phyloP scores from a whole-genome alignment of 2,797 vertebrate species.

The Remorina albescens region DNA sequence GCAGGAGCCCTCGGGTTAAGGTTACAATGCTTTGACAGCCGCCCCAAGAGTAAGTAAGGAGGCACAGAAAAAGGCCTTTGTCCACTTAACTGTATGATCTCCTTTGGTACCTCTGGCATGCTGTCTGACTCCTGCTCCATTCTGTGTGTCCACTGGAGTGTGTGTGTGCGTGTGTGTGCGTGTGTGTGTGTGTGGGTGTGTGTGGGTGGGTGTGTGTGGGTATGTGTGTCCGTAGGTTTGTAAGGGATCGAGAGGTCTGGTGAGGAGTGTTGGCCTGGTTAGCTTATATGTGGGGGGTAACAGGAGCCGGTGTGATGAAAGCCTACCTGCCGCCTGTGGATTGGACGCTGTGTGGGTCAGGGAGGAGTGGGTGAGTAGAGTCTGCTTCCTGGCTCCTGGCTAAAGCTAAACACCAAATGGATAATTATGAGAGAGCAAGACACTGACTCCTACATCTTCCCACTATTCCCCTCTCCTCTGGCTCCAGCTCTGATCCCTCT shows the following conservation, averaged over 20 bases:
- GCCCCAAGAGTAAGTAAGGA: slow-evolving; percentile 47
- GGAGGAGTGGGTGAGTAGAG: slow-evolving; percentile 63
- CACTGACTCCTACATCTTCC: slow-evolving; percentile 45
- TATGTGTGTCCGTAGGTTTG: slow-evolving; percentile 33
- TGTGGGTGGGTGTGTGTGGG: slow-evolving; percentile 11
- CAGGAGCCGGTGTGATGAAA: slow-evolving; percentile 84
- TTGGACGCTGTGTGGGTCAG: slow-evolving; percentile 59
- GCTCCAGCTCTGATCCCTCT: not conserved
- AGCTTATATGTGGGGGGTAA: slow-evolving; percentile 85
- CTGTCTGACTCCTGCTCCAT: slow-evolving; percentile 85
- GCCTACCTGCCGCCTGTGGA: slow-evolving; percentile 75
- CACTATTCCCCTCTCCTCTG: slow-evolving; percentile 1
- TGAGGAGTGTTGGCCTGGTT: slow-evolving; percentile 76
- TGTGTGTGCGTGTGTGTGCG: slow-evolving; percentile 35
- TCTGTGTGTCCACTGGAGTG: slow-evolving; percentile 69
- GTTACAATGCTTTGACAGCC: slow-evolving; percentile 53
- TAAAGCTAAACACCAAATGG: slow-evolving; percentile 72
- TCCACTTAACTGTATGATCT: slow-evolving; percentile 88
- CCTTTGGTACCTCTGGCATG: slow-evolving; percentile 78
- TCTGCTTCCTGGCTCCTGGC: slow-evolving; percentile 85
- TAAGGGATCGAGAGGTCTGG: slow-evolving; percentile 49
- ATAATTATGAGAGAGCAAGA: slow-evolving; percentile 72
- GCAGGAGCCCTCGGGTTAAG: slow-evolving; percentile 44
- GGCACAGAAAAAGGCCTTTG: slow-evolving; percentile 40
- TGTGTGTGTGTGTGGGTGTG: slow-evolving; percentile 28